Conservation (phyloP, 2,113 vertebrate genomes). For the Rattus norvegicus region GRCr8 NC_086025.1:132819501-132820000, state of each 20-base stretch:
- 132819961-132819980: constrained; percentile 47
- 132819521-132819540: neutral
- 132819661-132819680: neutral
- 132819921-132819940: constrained; percentile 17
- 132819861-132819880: constrained; percentile 58
- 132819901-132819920: neutral
- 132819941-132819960: constrained; percentile 53
- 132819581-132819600: neutral
- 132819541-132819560: neutral
- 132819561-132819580: neutral
- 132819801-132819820: constrained; percentile 62
- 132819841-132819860: constrained; percentile 76
- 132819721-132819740: neutral
- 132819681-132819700: neutral
- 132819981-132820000: constrained; percentile 71
- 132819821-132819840: constrained; percentile 63
- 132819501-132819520: neutral
- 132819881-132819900: constrained; percentile 61
- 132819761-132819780: constrained; percentile 44
- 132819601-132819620: neutral
- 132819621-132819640: neutral
- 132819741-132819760: neutral
- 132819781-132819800: constrained; percentile 68
- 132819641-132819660: neutral
- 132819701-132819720: neutral